Evolutionary conservation across 2,888 invertebrate genomes (phyloP), one percentile per base, ranked within the genome.

Genomic region (Eudemis profundana): DNA sequence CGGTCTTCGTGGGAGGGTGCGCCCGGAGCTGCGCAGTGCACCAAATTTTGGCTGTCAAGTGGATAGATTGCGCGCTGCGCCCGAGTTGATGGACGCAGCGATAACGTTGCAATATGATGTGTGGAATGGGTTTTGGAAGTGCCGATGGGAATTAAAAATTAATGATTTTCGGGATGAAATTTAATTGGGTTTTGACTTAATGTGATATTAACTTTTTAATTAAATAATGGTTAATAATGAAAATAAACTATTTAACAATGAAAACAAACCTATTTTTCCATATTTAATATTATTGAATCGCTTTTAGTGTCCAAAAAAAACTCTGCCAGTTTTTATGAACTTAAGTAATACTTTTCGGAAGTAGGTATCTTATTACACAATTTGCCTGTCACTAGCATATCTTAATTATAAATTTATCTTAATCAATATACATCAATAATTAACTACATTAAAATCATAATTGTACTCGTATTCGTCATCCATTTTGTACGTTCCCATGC

Each of bases 1-100:
- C 69, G 68, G 61, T 65, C 62, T 63, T 49, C 67, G 59, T 50
- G 60, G 56, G 67, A 66, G 61, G 68, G 65, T 27, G 27, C 50
- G 57, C 56, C 42, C 42, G 50, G 8, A 38, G 65, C 44, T 44
- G 64, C 50, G 44, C 51, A 36, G 7, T 44, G 62, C 62, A 29
- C 56, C 57, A 56, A 29, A 64, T 44, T 62, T 38, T 17, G 50
- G 29, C 21, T 59, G 29, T 51, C 44, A 51, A 62, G 33, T 33
- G 33, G 44, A 50, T 50, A 50, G 49, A 50, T 50, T 50, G 49
- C 29, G 61, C 61, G 33, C 23, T 40, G 49, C 53, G 33, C 62
- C n/a, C 14, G 10, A 29, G 53, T 29, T 47, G 62, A 63, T 63
- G 38, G 62, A 40, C 47, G 54, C 57, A 17, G 17, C 47, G 65